These are phyloP conservation scores for Drosophila chauvacae DNA, from an alignment of 1,140 invertebrate species.

Conservation along the genomic window DNA sequence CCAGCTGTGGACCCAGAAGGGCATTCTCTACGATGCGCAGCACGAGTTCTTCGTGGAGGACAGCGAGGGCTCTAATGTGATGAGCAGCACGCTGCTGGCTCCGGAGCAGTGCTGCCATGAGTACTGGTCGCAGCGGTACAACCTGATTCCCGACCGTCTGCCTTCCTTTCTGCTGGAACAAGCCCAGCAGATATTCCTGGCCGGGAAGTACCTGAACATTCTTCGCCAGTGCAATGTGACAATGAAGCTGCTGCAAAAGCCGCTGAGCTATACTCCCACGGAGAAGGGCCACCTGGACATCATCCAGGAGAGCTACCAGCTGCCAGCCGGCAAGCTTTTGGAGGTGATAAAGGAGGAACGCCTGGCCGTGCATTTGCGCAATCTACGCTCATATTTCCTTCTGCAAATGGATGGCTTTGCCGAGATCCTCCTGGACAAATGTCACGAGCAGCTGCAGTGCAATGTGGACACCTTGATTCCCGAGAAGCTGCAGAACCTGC, in stretches of 20 bases:
- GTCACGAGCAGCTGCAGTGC: constrained; percentile 14
- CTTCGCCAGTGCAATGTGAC: constrained; percentile 61
- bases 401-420: constrained; percentile 36
- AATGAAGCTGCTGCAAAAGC: constrained; percentile 47
- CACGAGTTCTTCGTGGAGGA: constrained; percentile 67
- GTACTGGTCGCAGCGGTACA: constrained; percentile 58
- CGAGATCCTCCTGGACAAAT: constrained; percentile 25
- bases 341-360: constrained; percentile 39
- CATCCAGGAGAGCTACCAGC: constrained; percentile 47
- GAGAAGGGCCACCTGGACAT: constrained; percentile 22
- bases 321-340: constrained; percentile 56
- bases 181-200: constrained; percentile 38
- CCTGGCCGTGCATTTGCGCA: constrained; percentile 41
- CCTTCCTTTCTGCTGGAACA: constrained; percentile 45
- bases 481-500: constrained; percentile 38
- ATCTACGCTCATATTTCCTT: constrained; percentile 48
- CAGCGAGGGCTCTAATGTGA: constrained; percentile 21
- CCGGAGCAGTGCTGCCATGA: constrained; percentile 59
- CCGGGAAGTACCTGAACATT: constrained; percentile 69
- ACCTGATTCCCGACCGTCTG: constrained; percentile 31
- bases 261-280: constrained; percentile 32
- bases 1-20: constrained; percentile 68
- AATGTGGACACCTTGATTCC: constrained; percentile 41
- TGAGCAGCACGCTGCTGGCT: constrained; percentile 56
- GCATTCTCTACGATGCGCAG: constrained; percentile 49